A percentile compares a stretch with the other conserved stretches of the same genome.
Conservation (phyloP, 1,140 invertebrate genomes). For the Polypedilum vanderplanki region DNA sequence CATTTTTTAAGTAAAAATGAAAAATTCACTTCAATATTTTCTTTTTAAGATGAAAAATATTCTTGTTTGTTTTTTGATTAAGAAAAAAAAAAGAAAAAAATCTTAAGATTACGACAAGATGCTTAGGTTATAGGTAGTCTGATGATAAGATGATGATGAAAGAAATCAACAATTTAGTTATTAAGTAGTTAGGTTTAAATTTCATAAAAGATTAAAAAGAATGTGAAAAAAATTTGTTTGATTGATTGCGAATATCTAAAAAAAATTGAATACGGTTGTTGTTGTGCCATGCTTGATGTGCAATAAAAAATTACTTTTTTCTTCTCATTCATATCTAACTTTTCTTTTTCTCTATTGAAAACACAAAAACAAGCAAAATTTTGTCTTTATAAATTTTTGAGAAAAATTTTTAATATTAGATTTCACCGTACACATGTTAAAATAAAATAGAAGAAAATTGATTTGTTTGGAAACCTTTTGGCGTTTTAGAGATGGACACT, state of each 20-base stretch:
- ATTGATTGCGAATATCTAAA: background rate
- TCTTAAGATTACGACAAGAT: conserved; percentile 20
- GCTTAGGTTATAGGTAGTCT: conserved; percentile 24
- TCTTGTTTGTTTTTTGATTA: background rate
- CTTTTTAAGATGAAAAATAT: background rate
- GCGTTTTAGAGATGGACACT: too few species aligned
- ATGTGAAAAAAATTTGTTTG: conserved; percentile 1
- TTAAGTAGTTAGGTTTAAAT: conserved; percentile 29
- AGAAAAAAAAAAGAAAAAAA: background rate
- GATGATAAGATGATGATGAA: conserved; percentile 25
- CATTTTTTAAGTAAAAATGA: background rate
- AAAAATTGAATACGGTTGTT: background rate
- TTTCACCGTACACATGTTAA: too few species aligned
- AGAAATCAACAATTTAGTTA: conserved; percentile 28
- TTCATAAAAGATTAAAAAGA: conserved; percentile 1
- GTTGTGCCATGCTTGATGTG: background rate
- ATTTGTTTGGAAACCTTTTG: too few species aligned
- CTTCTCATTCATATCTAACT: background rate
- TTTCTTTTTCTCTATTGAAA: background rate
- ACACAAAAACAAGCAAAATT: too few species aligned
- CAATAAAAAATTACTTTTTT: background rate
- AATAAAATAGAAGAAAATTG: too few species aligned
- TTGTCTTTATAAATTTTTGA: too few species aligned
- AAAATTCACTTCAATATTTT: background rate
- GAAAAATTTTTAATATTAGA: too few species aligned